These are phyloP conservation scores for Drosophila pectinifera DNA, from an alignment of 1,140 invertebrate species.

Conservation along the genomic window DNA sequence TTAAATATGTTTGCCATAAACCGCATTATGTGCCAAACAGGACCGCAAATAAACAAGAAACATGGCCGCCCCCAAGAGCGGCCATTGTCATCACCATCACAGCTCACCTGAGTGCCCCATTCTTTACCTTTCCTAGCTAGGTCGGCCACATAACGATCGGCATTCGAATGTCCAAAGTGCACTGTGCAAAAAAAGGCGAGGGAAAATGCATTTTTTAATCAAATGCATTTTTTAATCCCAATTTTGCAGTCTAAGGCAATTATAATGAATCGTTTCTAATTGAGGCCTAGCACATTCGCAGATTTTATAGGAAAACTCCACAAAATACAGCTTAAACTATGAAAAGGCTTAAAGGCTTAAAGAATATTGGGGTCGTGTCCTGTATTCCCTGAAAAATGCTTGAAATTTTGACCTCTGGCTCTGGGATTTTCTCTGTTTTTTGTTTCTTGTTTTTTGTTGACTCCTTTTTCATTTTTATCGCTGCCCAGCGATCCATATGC, in stretches of 20 bases:
- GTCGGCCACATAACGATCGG: background rate
- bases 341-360: background rate
- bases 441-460: background rate
- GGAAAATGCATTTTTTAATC: background rate
- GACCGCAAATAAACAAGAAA: constrained; percentile 1
- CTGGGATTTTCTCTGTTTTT: background rate
- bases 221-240: too few species aligned
- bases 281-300: too few species aligned
- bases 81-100: constrained; percentile 17
- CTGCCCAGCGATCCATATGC: constrained; percentile 49
- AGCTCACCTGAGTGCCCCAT: constrained; percentile 10
- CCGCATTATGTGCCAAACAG: constrained; percentile 40
- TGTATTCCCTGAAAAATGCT: constrained; percentile 8
- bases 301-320: too few species aligned
- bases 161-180: background rate
- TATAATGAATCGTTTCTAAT: background rate
- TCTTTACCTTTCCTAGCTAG: background rate
- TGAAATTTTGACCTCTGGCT: constrained; percentile 12
- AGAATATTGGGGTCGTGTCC: background rate
- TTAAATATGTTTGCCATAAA: constrained; percentile 40
- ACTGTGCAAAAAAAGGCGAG: constrained; percentile 6
- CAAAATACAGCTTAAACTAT: background rate
- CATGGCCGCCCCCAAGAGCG: constrained; percentile 1
- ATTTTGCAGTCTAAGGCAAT: background rate
- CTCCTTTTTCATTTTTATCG: background rate